Percentiles rank a stretch among this genome's conserved stretches.
Conservation (phyloP, 1,140 invertebrate species). For the Drosophila gunungcola region DNA sequence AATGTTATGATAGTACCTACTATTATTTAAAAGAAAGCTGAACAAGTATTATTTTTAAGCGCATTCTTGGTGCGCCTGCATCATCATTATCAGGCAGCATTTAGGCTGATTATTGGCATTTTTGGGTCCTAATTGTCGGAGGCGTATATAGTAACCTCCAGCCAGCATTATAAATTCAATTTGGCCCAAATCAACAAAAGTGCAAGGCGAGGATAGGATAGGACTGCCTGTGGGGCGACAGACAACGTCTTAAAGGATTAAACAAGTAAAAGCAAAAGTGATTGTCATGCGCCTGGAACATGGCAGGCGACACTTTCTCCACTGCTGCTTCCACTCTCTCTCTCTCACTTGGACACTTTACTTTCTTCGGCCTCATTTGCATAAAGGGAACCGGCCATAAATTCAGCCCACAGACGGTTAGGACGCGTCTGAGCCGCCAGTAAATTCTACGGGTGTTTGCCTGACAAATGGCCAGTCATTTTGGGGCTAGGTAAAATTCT, state of each 20-base stretch:
- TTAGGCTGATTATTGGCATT: slow-evolving; percentile 56
- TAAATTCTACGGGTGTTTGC: slow-evolving; percentile 36
- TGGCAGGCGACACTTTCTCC: slow-evolving; percentile 51
- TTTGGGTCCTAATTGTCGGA: slow-evolving; percentile 36
- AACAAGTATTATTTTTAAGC: slow-evolving; percentile 5
- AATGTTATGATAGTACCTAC: background rate
- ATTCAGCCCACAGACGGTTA: slow-evolving; percentile 59
- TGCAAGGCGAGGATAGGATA: background rate
- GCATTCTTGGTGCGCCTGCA: slow-evolving; percentile 10
- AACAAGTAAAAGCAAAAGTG: slow-evolving; percentile 59
- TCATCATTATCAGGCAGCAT: slow-evolving; percentile 20
- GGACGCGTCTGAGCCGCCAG: slow-evolving; percentile 18
- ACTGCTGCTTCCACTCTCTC: background rate
- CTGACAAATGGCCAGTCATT: slow-evolving; percentile 53
- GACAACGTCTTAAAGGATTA: slow-evolving; percentile 70
- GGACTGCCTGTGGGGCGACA: slow-evolving; percentile 38
- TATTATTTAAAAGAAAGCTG: background rate
- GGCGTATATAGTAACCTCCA: slow-evolving; percentile 7
- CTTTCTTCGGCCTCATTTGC: slow-evolving; percentile 57
- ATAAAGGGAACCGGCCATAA: slow-evolving; percentile 74
- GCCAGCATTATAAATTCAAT: slow-evolving; percentile 64
- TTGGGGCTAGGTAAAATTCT: slow-evolving; percentile 39
- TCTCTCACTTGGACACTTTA: slow-evolving; percentile 4
- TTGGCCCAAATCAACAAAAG: slow-evolving; percentile 37
- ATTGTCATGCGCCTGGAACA: slow-evolving; percentile 57